Evolutionary conservation across 2,888 invertebrate genomes (phyloP), one percentile per base, ranked within the genome.

Genomic region (Drosophila neotestacea): DNA sequence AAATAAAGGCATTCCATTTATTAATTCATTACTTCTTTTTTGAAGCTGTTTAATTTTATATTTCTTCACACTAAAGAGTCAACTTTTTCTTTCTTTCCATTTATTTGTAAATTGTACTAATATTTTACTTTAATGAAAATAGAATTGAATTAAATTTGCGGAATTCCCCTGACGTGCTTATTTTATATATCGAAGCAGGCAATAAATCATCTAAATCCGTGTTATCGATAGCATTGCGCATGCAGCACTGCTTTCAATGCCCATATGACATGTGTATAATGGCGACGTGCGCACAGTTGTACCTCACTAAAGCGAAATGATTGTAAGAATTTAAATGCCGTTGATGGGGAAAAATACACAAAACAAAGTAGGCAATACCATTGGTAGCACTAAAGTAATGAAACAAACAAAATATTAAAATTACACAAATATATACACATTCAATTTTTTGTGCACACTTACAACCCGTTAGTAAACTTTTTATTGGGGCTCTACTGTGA

Each of bases 221-320:
- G 51, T 32, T 69, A 78, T 75, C 75, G 75, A 78, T 63, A 59
- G 0, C 7, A 28, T 1, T 1, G 1, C 6, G 34, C 4, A 9
- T 42, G 39, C 75, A 69, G 11, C 60, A 30, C 76, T 75, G 69
- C 2, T 48, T 44, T 44, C 27, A 59, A 34, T 44, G 38, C 32
- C 59, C 32, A 61, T 56, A 48, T 60, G 50, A 74, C 41, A 48
- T 13, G 52, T 60, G 36, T 47, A 51, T 7, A 51, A 42, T 51
- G 28, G 59, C 59, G 58, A 63, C 36, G 28, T 75, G 36, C 32
- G 1, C 22, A 77, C 76, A 79, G 75, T 46, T 27, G 30, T 38
- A 22, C 4, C 13, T 30, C 22, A 9, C 50, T 75, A 62, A 9
- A 52, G 51, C 28, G 32, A 60, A 41, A 9, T 13, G 9, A 38